Base-by-base conservation (phyloP, 2,113 vertebrate species). In the Pseudopodoces humilis region DNA sequence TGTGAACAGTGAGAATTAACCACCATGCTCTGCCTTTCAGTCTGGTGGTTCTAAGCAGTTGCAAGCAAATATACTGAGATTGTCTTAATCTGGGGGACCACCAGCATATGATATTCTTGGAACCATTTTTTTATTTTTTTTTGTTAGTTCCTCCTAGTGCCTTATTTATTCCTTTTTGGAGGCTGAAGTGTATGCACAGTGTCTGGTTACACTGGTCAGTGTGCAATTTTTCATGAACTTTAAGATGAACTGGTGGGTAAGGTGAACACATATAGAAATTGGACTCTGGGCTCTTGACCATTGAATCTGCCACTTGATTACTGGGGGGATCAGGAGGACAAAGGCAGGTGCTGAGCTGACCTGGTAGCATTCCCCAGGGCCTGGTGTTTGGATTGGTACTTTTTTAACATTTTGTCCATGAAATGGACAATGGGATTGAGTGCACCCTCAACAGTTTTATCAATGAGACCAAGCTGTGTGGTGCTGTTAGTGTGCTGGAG, bases 381-480 rank as follows among this genome's bases (percentile, higher is more conserved):
- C 13, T 39, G 13, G 7, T 62, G 16, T 17, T 55, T 13, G 7
- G 11, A 41, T 14, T 0, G 2, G 13, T 55, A 6, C 4, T 49
- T 71, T 71, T 71, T 22, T 11, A 47, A 28, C 11, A 43, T 31
- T 63, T 71, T 56, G 30, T 71, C 16, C 11, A 25, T 35, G 5
- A 56, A 55, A 35, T 0, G 2, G 13, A 35, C 7, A 15, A 15
- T 44, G 14, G 3, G 7, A 33, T 15, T 0, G 0, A 69, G 33
- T 10, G 5, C 12, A 46, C 7, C 18, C 28, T 69, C 19, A 33
- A 37, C 15, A 70, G 15, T 28, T 63, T 49, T 56, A 39, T 47
- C 14, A 27, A 2, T 56, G 50, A 71, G 7, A 56, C 35, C 21
- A 31, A 49, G 9, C 14, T 55, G 9, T 55, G 6, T 49, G 20